Evolutionary conservation across 1,140 invertebrate genomes (phyloP), one percentile per base, ranked within the genome.

Genomic region (Prorops nasuta): DNA sequence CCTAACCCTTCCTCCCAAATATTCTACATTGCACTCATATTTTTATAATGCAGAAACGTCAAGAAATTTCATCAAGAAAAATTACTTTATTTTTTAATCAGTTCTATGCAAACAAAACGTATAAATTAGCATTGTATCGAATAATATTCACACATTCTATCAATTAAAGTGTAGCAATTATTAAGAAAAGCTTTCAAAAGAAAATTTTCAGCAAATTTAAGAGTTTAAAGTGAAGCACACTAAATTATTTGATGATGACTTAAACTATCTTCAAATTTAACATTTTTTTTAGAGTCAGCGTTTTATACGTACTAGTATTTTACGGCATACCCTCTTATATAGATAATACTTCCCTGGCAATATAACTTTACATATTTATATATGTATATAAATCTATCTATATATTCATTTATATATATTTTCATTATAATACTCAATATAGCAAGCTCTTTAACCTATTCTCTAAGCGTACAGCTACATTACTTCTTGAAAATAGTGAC

Each of bases 261-360:
- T 54, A 41, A 9, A 1, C 35, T 54, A 20, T 40, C 20, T 10
- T 28, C 18, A 14, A 6, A 4, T 22, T 40, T 12, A 41, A 38
- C 3, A 41, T 9, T 20, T 14, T 16, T 35, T 4, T 19, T 40
- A 46, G 41, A 20, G 24, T 10, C 1, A n/a, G 19, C n/a, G 16
- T 21, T 14, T 38, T 31, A 3, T 7, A 15, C 40, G 43, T 36
- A 36, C 16, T 46, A 50, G 32, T 47, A 37, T 45, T 21, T n/a
- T 28, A 45, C 20, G 34, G 42, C 41, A 54, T 42, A 41, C 28
- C 45, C 37, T 48, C 8, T 17, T 46, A 19, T 42, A 54, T 20
- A 51, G 21, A 34, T 61, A 61, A 61, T 59, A 44, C 41, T 60
- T 54, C 35, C 39, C 43, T 51, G 47, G 44, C 24, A 60, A 39